Base-by-base conservation (phyloP, 2,888 invertebrate species). In the Napeogenes sylphis region DNA sequence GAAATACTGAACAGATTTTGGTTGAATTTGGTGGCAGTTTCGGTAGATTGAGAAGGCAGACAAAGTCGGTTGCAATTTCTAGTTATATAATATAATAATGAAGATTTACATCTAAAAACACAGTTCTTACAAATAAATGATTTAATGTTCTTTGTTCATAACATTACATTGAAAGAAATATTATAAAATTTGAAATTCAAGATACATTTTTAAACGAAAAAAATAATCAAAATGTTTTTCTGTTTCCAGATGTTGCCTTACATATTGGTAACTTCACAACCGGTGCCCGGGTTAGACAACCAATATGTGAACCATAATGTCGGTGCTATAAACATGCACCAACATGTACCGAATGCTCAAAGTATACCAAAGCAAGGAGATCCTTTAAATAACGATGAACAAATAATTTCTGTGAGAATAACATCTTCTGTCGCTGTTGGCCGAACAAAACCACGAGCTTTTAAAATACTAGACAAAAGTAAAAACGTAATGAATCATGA, bases 371-470 rank as follows among this genome's bases (percentile, higher is more conserved):
- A 77, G 67, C 74, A 75, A 61, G 75, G 73, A 62, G 74, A 75
- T 62, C 64, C 70, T 65, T 61, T 73, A 21, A 72, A 73, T 56
- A 66, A 84, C 75, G 70, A 91, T 75, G 81, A 92, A 81, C 80
- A 87, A 79, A 85, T 90, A 35, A 90, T 90, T 75, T 89, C 90
- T 46, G 92, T 93, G 54, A 89, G 93, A 74, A 92, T 93, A 62
- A 92, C 92, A 5, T 93, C 93, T 8, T 92, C 92, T 6, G 91
- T 93, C 14, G 92, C 92, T 59, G 88, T 93, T 4, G 92, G 91
- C 3, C 88, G 92, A 61, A 89, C 91, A 6, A 80, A 76, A 70
- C 72, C 72, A 21, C 86, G 80, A 70, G 67, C 74, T 53, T 68
- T 66, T 14, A 68, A 71, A 51, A 76, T 63, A 61, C 65, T 64